These are phyloP conservation scores for Pipistrellus pygmaeus DNA, from an alignment of 2,797 vertebrate species.

Conservation along the genomic window DNA sequence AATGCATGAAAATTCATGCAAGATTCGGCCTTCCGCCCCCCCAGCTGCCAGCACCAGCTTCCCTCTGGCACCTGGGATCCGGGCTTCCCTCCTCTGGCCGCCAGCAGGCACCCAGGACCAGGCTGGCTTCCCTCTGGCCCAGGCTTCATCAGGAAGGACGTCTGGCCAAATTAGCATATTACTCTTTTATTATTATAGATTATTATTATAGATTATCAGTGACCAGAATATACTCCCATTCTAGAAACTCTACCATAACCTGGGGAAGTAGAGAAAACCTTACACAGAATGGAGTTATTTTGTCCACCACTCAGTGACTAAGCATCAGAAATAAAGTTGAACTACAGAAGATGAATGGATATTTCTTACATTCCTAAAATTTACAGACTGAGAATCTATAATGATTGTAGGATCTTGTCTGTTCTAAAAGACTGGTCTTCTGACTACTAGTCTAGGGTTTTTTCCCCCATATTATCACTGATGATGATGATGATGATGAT, in stretches of 20 bases:
- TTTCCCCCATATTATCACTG: background rate
- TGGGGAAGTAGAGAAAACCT: background rate
- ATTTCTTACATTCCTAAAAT: constrained; percentile 44
- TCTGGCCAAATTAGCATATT: no score
- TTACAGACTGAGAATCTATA: background rate
- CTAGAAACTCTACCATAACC: background rate
- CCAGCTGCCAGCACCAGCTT: no score
- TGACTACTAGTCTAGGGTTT: background rate
- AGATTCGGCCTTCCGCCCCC: no score
- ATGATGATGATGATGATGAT: background rate
- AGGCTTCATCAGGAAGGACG: no score
- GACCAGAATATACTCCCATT: background rate
- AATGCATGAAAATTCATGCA: no score
- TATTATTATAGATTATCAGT: background rate
- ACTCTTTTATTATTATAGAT: background rate
- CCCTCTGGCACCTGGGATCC: no score
- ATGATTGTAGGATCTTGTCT: background rate
- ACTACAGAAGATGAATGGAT: constrained; percentile 26
- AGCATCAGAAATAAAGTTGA: constrained; percentile 43
- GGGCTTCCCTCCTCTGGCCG: no score
- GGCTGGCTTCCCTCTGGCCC: no score
- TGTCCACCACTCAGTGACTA: background rate
- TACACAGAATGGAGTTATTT: constrained; percentile 6
- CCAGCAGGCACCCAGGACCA: no score
- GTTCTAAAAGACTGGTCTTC: constrained; percentile 20